A percentile compares a stretch with the other conserved stretches of the same genome.
These are phyloP conservation scores for Psilanteris sp. DNA, from an alignment of 1,140 invertebrate genomes.

Conservation along the genomic window DNA sequence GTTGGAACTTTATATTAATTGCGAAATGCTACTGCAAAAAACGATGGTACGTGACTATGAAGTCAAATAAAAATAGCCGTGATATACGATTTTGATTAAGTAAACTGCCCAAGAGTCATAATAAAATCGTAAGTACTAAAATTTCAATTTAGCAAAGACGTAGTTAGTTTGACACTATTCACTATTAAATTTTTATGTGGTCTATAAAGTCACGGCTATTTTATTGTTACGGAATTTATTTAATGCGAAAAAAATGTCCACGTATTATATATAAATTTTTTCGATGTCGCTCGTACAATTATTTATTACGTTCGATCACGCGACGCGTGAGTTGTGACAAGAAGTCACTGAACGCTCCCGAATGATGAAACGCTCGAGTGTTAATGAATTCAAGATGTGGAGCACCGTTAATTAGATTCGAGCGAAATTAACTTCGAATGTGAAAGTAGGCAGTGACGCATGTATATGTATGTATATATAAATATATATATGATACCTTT, in stretches of 20 bases:
- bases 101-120: constrained; percentile 8
- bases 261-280: not conserved
- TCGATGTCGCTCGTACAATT: not conserved
- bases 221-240: constrained; percentile 26
- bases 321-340: not conserved
- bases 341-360: constrained; percentile 8
- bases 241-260: constrained; percentile 16
- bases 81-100: constrained; percentile 7
- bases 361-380: constrained; percentile 31
- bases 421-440: constrained; percentile 39
- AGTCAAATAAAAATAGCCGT: constrained; percentile 9
- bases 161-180: constrained; percentile 18
- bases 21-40: constrained; percentile 1
- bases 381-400: constrained; percentile 46
- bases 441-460: constrained; percentile 4
- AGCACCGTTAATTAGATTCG: constrained; percentile 41
- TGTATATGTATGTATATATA: no score
- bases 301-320: constrained; percentile 24
- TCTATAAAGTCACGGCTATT: constrained; percentile 12
- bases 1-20: constrained; percentile 1
- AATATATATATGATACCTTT: constrained; percentile 24
- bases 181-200: constrained; percentile 14
- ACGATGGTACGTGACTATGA: not conserved
- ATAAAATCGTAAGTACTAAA: constrained; percentile 24
- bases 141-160: constrained; percentile 26